These are phyloP conservation scores for Acanthoscelides obtectus DNA, from an alignment of 2,888 invertebrate genomes.

Conservation along the genomic window DNA sequence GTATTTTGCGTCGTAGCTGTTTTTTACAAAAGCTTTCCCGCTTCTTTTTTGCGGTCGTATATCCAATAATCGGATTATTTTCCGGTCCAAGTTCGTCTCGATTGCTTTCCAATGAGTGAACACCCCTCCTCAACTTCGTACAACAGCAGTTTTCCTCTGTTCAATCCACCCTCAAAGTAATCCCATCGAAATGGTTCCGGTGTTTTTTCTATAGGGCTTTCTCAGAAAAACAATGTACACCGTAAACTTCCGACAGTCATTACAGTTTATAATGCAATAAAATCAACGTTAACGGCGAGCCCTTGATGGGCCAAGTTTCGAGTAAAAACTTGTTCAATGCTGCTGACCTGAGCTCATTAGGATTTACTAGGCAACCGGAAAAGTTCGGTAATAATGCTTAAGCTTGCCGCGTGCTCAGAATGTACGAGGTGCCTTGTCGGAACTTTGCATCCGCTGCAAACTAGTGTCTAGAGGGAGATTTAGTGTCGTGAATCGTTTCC, in stretches of 20 bases:
- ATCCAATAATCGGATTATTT: background rate
- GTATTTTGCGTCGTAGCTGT: background rate
- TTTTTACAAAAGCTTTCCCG: background rate
- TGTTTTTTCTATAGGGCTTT: background rate
- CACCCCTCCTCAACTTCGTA: background rate
- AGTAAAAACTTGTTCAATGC: constrained; percentile 3
- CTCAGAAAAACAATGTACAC: background rate
- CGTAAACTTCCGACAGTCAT: background rate
- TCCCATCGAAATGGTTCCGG: background rate
- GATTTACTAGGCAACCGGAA: background rate
- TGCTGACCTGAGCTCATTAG: constrained; percentile 1
- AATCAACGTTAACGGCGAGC: background rate
- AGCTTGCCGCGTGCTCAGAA: background rate
- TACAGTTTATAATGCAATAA: background rate
- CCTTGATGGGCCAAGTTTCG: constrained; percentile 1
- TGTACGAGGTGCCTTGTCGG: background rate
- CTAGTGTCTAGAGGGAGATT: background rate
- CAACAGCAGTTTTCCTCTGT: background rate
- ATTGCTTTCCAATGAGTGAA: background rate
- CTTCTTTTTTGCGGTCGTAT: background rate
- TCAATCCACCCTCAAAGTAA: background rate
- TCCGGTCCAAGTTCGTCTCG: background rate
- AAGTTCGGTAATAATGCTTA: background rate
- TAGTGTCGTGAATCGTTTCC: background rate
- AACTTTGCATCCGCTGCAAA: background rate